phyloP scores from a whole-genome alignment of 1,140 invertebrate genomes.

The Acromyrmex echinatior region DNA sequence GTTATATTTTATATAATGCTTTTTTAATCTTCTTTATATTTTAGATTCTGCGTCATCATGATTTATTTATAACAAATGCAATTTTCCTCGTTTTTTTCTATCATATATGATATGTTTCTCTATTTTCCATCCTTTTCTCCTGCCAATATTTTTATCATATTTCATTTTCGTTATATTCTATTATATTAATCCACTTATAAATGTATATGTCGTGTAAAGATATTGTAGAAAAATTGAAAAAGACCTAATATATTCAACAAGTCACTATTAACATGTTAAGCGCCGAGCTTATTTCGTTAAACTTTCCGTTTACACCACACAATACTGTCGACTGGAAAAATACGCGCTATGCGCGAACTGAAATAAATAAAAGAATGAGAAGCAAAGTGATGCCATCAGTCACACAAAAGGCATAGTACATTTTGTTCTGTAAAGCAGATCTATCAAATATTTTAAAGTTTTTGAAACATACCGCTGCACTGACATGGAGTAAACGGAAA shows the following conservation, averaged over 20 bases:
- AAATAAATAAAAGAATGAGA: too few relatives aligned
- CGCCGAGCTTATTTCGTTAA: too few relatives aligned
- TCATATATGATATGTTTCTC: not conserved
- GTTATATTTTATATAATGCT: not conserved
- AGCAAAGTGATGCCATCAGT: too few relatives aligned
- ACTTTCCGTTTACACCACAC: too few relatives aligned
- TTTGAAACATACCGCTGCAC: too few relatives aligned
- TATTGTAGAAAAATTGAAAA: conserved; percentile 43
- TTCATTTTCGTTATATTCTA: not conserved
- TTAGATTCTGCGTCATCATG: not conserved
- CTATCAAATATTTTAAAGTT: too few relatives aligned
- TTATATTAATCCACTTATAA: conserved; percentile 9
- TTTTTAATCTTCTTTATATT: not conserved
- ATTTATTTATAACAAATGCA: not conserved
- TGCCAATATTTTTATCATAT: not conserved
- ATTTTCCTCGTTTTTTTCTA: not conserved
- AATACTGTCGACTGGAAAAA: too few relatives aligned
- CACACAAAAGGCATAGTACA: too few relatives aligned
- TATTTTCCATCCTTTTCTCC: conserved; percentile 17
- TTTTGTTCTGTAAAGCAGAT: too few relatives aligned
- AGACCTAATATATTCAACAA: conserved; percentile 11
- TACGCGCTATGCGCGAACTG: too few relatives aligned
- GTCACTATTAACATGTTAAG: not conserved
- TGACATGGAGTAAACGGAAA: too few relatives aligned
- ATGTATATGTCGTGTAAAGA: not conserved